Conservation (phyloP, 64 coral and sea anemone species). For the Montipora cactus region DNA sequence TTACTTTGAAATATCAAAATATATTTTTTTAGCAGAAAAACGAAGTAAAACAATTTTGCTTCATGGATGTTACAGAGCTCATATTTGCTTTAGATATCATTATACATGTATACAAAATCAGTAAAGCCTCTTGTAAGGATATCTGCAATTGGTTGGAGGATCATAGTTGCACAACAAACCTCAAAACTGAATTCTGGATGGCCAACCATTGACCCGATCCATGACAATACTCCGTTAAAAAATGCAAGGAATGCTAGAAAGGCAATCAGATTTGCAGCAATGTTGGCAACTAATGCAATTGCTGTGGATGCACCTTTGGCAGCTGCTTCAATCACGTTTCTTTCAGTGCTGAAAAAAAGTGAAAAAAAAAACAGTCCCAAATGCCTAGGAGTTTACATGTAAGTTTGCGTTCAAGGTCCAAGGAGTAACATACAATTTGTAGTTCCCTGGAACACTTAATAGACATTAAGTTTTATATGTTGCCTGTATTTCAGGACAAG, state of each 20-base stretch:
- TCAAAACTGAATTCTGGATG: slow-evolving; percentile 91
- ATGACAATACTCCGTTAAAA: slow-evolving; percentile 90
- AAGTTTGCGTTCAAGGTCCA: neutral
- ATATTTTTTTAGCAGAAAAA: too few relatives aligned
- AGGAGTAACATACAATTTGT: too few relatives aligned
- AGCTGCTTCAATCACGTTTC: slow-evolving; percentile 95
- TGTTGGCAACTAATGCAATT: slow-evolving; percentile 97
- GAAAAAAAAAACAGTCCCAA: neutral
- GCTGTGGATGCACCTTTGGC: slow-evolving; percentile 89
- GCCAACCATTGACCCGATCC: slow-evolving; percentile 96
- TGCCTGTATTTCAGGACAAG: too few relatives aligned
- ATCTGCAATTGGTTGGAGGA: neutral
- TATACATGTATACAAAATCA: too few relatives aligned
- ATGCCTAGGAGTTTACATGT: too few relatives aligned
- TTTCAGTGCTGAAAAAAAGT: slow-evolving; percentile 74
- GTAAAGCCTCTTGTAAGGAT: neutral
- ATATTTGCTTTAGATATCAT: too few relatives aligned
- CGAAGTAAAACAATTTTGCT: too few relatives aligned
- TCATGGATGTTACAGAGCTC: too few relatives aligned
- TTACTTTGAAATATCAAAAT: too few relatives aligned
- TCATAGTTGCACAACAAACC: slow-evolving; percentile 45
- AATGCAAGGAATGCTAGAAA: slow-evolving; percentile 96
- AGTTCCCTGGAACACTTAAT: too few relatives aligned
- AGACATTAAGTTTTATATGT: too few relatives aligned
- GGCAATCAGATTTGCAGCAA: slow-evolving; percentile 98